These are phyloP conservation scores for Sakesphorus luctuosus DNA, from an alignment of 2,113 vertebrate species.

Conservation along the genomic window DNA sequence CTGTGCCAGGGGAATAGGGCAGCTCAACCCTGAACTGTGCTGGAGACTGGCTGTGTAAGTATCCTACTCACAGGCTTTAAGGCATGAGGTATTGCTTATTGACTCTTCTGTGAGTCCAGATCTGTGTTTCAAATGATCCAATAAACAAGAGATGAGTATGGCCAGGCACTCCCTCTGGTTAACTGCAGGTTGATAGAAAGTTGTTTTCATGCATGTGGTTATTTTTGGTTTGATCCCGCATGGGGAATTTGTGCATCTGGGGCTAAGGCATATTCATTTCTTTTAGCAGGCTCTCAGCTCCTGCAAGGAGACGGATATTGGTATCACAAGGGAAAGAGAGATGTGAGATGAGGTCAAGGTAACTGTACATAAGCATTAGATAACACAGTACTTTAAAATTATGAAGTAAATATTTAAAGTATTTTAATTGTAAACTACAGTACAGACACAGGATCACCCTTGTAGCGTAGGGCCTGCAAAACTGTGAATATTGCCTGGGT, in stretches of 20 bases:
- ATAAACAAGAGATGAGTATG: background rate
- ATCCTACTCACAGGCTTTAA: background rate
- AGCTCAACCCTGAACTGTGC: background rate
- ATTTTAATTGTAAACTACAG: background rate
- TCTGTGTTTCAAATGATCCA: background rate
- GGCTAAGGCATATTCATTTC: background rate
- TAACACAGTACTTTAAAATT: background rate
- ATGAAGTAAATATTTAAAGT: background rate
- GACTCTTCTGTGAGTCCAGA: fast-evolving
- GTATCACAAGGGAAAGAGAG: background rate
- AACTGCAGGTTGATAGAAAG: background rate
- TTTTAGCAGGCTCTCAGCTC: background rate
- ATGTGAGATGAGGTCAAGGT: background rate
- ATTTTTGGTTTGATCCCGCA: background rate
- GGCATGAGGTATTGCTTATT: background rate
- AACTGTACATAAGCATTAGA: background rate
- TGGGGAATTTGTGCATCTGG: background rate
- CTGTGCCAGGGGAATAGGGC: background rate
- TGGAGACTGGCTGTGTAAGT: background rate
- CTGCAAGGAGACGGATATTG: background rate
- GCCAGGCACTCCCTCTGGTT: background rate
- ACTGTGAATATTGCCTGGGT: background rate
- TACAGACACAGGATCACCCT: background rate
- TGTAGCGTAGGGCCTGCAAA: fast-evolving
- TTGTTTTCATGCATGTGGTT: background rate